Evolutionary conservation across 2,113 vertebrate species (phyloP).

Genomic region (Rhinolophus ferrumequinum): DNA sequence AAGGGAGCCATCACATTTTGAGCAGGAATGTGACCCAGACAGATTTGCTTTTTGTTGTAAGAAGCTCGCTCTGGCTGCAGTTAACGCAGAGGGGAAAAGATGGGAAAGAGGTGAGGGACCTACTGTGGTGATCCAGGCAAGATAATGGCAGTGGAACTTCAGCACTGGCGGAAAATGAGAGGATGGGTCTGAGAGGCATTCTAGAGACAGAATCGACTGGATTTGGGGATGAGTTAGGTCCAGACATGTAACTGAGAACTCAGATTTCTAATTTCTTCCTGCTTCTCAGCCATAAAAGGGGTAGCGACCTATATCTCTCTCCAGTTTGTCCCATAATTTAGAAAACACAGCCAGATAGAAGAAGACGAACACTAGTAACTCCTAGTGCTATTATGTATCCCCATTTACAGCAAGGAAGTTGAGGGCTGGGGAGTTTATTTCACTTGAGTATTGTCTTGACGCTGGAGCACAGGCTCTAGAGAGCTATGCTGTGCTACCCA

Average conservation of each 20-base stretch:
- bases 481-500: neutral
- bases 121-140: neutral
- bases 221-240: neutral
- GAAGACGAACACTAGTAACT: neutral
- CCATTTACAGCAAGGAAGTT: neutral
- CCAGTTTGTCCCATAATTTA: neutral
- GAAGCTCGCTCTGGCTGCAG: neutral
- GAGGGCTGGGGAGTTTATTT: constrained; percentile 17
- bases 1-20: neutral
- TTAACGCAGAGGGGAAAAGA: neutral
- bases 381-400: neutral
- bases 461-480: neutral
- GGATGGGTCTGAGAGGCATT: neutral
- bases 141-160: neutral
- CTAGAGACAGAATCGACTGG: neutral
- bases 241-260: neutral
- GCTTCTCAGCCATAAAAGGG: neutral
- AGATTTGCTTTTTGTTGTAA: neutral
- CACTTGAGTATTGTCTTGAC: neutral
- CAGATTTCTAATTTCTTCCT: neutral
- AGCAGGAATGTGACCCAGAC: neutral
- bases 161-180: neutral
- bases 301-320: neutral
- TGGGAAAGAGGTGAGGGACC: neutral
- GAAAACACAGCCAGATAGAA: neutral